Evolutionary conservation across 2,113 vertebrate genomes (phyloP).

Genomic region (Spizaetus ornatus): DNA sequence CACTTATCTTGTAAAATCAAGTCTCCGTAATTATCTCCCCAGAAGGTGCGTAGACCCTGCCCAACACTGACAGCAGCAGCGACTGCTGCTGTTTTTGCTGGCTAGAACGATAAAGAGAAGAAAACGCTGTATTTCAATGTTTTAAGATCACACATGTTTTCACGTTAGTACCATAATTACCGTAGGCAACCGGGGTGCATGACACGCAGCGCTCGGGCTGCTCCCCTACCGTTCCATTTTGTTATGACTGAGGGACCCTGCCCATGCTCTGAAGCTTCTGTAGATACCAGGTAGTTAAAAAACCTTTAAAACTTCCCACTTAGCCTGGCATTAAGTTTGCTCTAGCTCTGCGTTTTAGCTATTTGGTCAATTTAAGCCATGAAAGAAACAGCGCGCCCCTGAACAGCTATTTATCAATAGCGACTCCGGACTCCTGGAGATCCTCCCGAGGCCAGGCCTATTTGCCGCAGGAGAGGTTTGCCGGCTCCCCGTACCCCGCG

Average conservation of each 20-base stretch:
- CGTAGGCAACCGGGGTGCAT: fast-evolving
- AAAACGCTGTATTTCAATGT: not conserved
- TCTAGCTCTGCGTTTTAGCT: not conserved
- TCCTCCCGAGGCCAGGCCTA: fast-evolving
- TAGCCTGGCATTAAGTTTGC: no score
- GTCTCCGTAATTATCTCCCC: not conserved
- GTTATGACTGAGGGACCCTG: fast-evolving
- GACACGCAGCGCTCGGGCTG: fast-evolving
- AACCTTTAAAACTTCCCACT: no score
- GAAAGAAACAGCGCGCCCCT: fast-evolving
- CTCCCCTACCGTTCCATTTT: fast-evolving
- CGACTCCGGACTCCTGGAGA: fast-evolving
- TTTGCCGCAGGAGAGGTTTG: fast-evolving
- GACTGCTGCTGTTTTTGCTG: not conserved
- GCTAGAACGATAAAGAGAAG: not conserved
- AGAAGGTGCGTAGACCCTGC: not conserved
- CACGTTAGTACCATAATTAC: fast-evolving
- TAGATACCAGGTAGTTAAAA: fast-evolving
- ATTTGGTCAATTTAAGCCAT: not conserved
- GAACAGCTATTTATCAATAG: fast-evolving
- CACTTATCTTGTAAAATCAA: not conserved
- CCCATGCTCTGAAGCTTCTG: fast-evolving
- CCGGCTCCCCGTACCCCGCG: fast-evolving
- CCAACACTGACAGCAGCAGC: not conserved
- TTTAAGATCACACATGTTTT: not conserved